Evolutionary conservation across 2,113 vertebrate genomes (phyloP).

Genomic region (Elgaria multicarinata): DNA sequence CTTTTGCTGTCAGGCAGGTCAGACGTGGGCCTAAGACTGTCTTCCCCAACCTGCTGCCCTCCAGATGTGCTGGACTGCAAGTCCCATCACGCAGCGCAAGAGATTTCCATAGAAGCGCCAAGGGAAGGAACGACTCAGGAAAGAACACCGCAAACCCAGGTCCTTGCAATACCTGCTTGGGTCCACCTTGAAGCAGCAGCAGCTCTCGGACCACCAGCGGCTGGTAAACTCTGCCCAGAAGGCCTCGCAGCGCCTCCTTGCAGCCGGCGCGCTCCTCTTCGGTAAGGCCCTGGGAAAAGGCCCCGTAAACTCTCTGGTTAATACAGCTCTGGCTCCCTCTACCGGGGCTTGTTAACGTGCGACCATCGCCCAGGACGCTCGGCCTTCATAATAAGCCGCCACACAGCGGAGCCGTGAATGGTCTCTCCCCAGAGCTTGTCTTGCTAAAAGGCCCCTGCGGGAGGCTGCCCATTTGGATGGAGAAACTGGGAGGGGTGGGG

Average conservation of each 20-base stretch:
- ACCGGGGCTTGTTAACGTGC: neutral
- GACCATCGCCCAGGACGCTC: neutral
- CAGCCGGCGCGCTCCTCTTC: conserved; percentile 78
- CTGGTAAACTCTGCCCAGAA: conserved; percentile 90
- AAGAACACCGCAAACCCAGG: neutral
- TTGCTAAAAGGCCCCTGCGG: neutral
- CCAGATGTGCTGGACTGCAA: no score
- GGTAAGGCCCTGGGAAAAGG: conserved; percentile 77
- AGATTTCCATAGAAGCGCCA: neutral
- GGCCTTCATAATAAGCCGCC: no score
- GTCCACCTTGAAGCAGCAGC: conserved; percentile 88
- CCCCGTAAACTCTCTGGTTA: no score
- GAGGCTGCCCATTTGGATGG: no score
- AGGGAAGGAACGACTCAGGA: neutral
- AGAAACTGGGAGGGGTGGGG: neutral
- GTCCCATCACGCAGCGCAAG: neutral
- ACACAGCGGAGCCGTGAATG: no score
- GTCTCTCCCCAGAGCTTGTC: neutral
- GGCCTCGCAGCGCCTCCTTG: conserved; percentile 74
- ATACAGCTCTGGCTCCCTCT: neutral
- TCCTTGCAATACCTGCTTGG: conserved; percentile 82
- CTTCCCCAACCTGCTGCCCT: no score
- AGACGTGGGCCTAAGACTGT: no score
- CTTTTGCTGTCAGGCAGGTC: no score
- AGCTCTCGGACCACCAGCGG: conserved; percentile 90